Evolutionary conservation across 1,140 invertebrate genomes (phyloP).

Genomic region (Drosophila mauritiana): DNA sequence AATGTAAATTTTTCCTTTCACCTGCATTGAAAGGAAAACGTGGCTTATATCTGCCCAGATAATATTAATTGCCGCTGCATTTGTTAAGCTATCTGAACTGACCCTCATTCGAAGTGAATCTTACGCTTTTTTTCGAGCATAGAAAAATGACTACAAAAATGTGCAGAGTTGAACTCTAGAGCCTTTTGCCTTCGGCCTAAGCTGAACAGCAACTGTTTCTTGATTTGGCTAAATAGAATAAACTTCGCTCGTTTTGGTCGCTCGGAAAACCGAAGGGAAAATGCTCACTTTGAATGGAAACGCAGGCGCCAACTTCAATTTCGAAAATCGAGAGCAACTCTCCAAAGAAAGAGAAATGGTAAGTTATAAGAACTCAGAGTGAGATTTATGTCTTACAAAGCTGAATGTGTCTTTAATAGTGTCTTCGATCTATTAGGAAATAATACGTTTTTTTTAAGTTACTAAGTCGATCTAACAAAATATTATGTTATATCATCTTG

Average conservation of each 20-base stretch:
- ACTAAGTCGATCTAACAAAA: too few relatives aligned
- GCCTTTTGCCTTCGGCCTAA: constrained; percentile 47
- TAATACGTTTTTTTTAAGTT: neutral
- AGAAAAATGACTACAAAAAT: neutral
- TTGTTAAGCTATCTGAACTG: constrained; percentile 19
- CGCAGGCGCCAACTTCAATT: constrained; percentile 37
- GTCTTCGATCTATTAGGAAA: constrained; percentile 23
- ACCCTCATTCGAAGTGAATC: constrained; percentile 4
- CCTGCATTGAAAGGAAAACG: constrained; percentile 30
- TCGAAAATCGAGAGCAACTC: constrained; percentile 32
- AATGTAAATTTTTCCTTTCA: constrained; percentile 59
- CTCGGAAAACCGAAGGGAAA: constrained; percentile 40
- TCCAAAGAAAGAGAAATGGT: constrained; percentile 12
- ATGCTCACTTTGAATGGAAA: constrained; percentile 7
- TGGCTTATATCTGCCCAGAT: constrained; percentile 35
- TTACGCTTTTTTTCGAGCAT: constrained; percentile 2
- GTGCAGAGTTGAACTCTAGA: neutral
- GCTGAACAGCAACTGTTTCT: constrained; percentile 68
- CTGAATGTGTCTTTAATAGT: neutral
- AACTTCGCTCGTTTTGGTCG: constrained; percentile 13
- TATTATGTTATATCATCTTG: too few relatives aligned
- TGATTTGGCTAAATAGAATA: constrained; percentile 23
- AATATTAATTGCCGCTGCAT: constrained; percentile 57
- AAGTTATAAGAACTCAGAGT: neutral
- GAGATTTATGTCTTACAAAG: neutral